Percentiles rank a stretch among this genome's conserved stretches.
These are phyloP conservation scores for Folsomia manolachei DNA, from an alignment of 2,888 invertebrate genomes.

Conservation along the genomic window DNA sequence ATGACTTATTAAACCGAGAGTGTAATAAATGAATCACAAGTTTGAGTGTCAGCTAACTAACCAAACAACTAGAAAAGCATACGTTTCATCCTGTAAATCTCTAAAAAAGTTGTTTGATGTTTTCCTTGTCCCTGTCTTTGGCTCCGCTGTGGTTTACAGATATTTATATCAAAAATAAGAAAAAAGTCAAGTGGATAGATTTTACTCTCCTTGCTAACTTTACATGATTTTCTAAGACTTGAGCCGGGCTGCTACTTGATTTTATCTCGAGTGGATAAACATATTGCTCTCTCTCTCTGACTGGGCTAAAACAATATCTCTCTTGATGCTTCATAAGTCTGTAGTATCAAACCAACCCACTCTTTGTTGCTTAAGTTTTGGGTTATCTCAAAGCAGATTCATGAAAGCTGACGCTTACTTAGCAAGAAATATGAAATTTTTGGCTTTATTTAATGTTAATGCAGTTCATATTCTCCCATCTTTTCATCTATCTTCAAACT, in stretches of 20 bases:
- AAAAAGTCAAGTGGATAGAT: background rate
- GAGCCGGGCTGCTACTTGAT: background rate
- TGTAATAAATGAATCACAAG: no score
- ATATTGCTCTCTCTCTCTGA: slow-evolving; percentile 7
- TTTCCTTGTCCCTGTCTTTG: no score
- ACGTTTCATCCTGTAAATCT: no score
- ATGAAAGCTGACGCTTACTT: slow-evolving; percentile 7
- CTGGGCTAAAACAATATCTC: slow-evolving; percentile 14
- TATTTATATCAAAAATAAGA: background rate
- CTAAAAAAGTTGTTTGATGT: no score
- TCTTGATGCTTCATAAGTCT: no score
- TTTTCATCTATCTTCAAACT: slow-evolving; percentile 14
- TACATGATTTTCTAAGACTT: background rate
- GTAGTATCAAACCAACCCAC: background rate
- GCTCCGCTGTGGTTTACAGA: background rate
- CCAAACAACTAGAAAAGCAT: no score
- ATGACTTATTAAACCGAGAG: no score
- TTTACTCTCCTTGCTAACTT: background rate
- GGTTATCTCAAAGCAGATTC: background rate
- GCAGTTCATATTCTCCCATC: slow-evolving; percentile 10
- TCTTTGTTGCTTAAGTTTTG: no score
- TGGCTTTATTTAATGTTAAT: slow-evolving; percentile 20
- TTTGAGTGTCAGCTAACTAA: no score
- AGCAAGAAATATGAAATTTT: slow-evolving; percentile 20
- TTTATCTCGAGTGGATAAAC: slow-evolving; percentile 17